phyloP scores from a whole-genome alignment of 2,888 invertebrate species.

The Galerucella nymphaeae region DNA sequence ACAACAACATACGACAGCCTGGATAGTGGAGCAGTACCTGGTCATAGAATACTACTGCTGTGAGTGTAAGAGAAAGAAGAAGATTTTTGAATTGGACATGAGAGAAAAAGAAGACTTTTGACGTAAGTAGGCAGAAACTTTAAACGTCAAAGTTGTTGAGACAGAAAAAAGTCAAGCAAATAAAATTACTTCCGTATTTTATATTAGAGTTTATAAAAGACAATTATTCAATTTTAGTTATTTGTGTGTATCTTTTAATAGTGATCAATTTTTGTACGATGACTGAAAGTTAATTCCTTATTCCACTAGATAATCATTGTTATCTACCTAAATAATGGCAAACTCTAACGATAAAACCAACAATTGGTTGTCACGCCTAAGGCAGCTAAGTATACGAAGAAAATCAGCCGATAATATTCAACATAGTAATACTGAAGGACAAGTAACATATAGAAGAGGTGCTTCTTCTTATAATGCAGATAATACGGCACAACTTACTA shows the following conservation, averaged over 20 bases:
- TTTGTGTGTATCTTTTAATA: background rate
- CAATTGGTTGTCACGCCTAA: slow-evolving; percentile 51
- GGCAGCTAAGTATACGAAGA: slow-evolving; percentile 48
- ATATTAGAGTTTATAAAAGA: slow-evolving; percentile 17
- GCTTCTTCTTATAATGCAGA: slow-evolving; percentile 40
- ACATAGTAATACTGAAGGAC: slow-evolving; percentile 36
- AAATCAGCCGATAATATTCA: slow-evolving; percentile 37
- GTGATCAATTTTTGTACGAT: slow-evolving; percentile 4
- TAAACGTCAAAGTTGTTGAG: slow-evolving; percentile 21
- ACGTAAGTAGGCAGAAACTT: background rate
- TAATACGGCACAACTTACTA: slow-evolving; percentile 34
- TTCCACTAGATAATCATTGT: background rate
- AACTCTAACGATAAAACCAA: slow-evolving; percentile 47
- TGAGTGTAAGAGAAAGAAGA: background rate
- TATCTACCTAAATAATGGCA: slow-evolving; percentile 26
- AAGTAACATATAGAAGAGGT: slow-evolving; percentile 42
- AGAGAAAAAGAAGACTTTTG: slow-evolving; percentile 4
- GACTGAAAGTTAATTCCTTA: slow-evolving; percentile 12
- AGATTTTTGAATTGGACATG: too few relatives aligned
- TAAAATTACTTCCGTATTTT: slow-evolving; percentile 28
- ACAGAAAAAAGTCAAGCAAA: slow-evolving; percentile 10
- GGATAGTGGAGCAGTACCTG: too few relatives aligned
- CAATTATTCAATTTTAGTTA: slow-evolving; percentile 28
- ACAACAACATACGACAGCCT: too few relatives aligned
- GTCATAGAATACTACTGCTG: too few relatives aligned